A percentile compares a stretch with the other conserved stretches of the same genome.
phyloP scores from a whole-genome alignment of 2,113 vertebrate species.

The Pygoscelis antarcticus region DNA sequence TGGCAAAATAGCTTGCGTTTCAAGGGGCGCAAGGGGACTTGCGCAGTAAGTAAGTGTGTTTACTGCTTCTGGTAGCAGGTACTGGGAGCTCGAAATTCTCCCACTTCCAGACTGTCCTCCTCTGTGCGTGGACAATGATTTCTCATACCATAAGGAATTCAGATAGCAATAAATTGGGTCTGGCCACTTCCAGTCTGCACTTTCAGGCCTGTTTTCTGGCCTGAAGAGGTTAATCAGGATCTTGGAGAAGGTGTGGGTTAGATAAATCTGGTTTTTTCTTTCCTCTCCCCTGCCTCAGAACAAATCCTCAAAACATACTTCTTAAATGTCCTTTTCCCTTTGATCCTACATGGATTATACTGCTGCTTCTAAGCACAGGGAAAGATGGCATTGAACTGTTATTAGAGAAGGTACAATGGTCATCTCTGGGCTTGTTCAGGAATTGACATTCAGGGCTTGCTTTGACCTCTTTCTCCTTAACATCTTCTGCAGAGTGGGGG shows the following conservation, averaged over 20 bases:
- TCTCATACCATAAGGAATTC: neutral
- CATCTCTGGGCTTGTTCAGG: neutral
- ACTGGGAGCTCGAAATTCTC: neutral
- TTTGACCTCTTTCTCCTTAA: neutral
- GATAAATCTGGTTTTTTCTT: neutral
- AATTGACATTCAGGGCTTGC: neutral
- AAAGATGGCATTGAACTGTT: neutral
- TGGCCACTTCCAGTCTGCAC: neutral
- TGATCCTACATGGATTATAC: neutral
- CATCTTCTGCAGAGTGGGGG: accelerated
- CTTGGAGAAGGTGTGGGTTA: neutral
- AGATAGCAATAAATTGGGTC: neutral
- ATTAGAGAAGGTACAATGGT: neutral
- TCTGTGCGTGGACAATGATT: neutral
- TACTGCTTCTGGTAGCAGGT: neutral
- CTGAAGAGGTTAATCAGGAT: neutral
- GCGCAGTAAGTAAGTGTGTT: neutral
- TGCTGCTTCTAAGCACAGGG: neutral
- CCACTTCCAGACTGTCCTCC: neutral
- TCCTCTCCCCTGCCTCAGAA: neutral
- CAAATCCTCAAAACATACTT: neutral
- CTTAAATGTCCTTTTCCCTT: neutral
- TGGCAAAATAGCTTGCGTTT: neutral
- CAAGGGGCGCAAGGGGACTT: neutral
- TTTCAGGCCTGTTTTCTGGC: neutral